phyloP scores from a whole-genome alignment of 2,888 invertebrate species.

The Phengaris arion region DNA sequence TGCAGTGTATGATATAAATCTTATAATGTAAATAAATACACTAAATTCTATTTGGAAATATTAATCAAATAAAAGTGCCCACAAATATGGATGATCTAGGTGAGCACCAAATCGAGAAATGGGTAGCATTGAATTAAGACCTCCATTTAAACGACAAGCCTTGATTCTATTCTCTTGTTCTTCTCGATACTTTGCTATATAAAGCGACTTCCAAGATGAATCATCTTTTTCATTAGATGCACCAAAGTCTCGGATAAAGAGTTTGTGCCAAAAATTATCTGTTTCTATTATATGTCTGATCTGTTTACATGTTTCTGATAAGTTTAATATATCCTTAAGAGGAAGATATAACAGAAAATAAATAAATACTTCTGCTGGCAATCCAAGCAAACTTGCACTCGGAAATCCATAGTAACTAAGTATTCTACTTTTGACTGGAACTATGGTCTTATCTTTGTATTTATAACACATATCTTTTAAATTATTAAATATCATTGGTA shows the following conservation, averaged over 20 bases:
- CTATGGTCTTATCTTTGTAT: slow-evolving; percentile 76
- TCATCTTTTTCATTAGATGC: slow-evolving; percentile 40
- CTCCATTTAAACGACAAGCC: slow-evolving; percentile 42
- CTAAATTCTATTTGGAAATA: neutral
- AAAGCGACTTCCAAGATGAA: slow-evolving; percentile 55
- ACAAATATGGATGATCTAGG: slow-evolving; percentile 61
- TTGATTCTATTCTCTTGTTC: slow-evolving; percentile 41
- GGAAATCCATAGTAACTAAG: slow-evolving; percentile 67
- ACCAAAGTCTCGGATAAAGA: slow-evolving; percentile 59
- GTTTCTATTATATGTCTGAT: slow-evolving; percentile 52
- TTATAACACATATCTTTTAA: slow-evolving; percentile 68
- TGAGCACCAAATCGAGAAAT: slow-evolving; percentile 60
- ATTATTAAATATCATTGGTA: slow-evolving; percentile 63
- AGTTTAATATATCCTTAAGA: slow-evolving; percentile 52
- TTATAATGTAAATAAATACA: slow-evolving; percentile 15
- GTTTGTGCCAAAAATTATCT: slow-evolving; percentile 60
- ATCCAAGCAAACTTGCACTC: slow-evolving; percentile 67
- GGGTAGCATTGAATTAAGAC: slow-evolving; percentile 61
- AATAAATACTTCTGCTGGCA: slow-evolving; percentile 65
- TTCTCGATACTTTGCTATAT: slow-evolving; percentile 49
- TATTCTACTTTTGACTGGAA: slow-evolving; percentile 78
- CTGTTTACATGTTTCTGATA: slow-evolving; percentile 57
- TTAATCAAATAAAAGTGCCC: slow-evolving; percentile 50
- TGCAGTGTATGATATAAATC: neutral
- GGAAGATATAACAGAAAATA: slow-evolving; percentile 56